Conservation (phyloP, 2,113 vertebrate species). For the Sapajus apella region DNA sequence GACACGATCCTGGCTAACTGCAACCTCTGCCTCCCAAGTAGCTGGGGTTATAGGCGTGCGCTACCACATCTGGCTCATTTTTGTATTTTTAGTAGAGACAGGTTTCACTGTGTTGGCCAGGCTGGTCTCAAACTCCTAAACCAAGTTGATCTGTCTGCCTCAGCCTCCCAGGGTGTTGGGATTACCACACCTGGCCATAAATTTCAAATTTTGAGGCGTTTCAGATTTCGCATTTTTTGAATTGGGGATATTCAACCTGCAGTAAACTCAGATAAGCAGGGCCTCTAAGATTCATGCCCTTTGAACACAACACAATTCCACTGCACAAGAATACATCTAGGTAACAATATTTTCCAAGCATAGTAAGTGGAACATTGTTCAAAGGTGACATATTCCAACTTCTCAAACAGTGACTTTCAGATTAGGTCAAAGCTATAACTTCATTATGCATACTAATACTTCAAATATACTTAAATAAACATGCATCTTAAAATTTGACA, state of each 20-base stretch:
- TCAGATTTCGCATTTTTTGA: background rate
- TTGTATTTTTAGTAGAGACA: no score
- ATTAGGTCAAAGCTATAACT: background rate
- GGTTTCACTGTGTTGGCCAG: no score
- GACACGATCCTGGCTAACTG: no score
- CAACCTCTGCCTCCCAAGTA: no score
- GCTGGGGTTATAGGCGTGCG: no score
- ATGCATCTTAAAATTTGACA: background rate
- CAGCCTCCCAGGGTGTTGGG: no score
- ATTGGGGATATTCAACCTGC: background rate
- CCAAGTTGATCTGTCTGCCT: no score
- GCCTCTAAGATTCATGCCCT: background rate
- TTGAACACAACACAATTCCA: background rate
- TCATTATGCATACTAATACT: background rate
- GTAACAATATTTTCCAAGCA: background rate
- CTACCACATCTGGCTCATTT: no score
- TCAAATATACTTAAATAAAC: constrained; percentile 27
- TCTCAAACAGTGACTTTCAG: background rate
- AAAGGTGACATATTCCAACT: background rate
- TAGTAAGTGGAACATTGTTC: background rate
- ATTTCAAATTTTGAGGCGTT: background rate
- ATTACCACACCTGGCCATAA: no score
- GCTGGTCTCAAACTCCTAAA: no score
- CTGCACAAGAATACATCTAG: background rate
- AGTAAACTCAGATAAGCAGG: background rate